A percentile compares a stretch with the other conserved stretches of the same genome.
Evolutionary conservation across 2,113 vertebrate genomes (phyloP).

Genomic region (Microcebus murinus): DNA sequence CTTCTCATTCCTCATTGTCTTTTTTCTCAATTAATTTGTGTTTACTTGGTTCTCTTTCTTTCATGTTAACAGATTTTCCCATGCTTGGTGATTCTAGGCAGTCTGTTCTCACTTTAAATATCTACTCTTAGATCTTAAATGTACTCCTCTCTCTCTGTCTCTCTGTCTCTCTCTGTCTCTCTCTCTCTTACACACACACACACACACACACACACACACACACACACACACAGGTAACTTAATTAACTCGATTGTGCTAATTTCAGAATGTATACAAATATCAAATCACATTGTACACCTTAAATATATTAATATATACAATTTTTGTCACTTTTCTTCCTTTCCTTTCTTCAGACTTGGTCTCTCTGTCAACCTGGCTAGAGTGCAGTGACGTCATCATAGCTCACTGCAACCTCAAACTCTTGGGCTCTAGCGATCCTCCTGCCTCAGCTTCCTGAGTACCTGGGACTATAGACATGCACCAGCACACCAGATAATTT

Average conservation of each 20-base stretch:
- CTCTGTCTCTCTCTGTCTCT: too few species aligned
- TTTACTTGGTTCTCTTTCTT: conserved; percentile 27
- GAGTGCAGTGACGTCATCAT: too few species aligned
- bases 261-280: not conserved
- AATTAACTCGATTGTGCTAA: not conserved
- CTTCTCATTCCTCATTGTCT: not conserved
- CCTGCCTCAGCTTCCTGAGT: too few species aligned
- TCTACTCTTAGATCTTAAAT: not conserved
- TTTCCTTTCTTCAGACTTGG: too few species aligned
- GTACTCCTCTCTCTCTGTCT: not conserved
- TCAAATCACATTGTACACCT: not conserved
- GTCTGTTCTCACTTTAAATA: conserved; percentile 34
- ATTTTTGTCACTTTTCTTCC: not conserved
- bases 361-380: too few species aligned
- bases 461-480: too few species aligned
- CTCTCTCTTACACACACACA: too few species aligned
- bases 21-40: conserved; percentile 24
- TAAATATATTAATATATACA: not conserved
- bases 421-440: too few species aligned
- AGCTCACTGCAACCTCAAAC: too few species aligned
- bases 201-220: too few species aligned
- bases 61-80: not conserved
- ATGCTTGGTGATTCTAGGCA: not conserved
- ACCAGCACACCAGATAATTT: too few species aligned
- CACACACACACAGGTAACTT: not conserved